Evolutionary conservation across 1,140 invertebrate species (phyloP).

Genomic region (Penaeus japonicus): DNA sequence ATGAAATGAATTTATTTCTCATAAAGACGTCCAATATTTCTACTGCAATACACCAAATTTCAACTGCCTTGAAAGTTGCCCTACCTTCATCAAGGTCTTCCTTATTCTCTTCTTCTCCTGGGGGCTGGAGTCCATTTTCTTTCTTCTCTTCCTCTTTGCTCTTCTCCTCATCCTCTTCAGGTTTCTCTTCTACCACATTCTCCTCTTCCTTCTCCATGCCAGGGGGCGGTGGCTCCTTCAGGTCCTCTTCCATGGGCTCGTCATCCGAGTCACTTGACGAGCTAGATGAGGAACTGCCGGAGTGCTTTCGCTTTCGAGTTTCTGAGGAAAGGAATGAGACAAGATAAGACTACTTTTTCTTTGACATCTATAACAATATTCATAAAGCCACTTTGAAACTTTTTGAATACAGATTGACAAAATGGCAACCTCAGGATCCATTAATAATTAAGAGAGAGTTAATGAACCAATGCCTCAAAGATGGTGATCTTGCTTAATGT

Average conservation of each 20-base stretch:
- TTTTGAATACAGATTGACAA: too few relatives aligned
- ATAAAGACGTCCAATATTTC: too few relatives aligned
- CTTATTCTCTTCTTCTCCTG: conserved; percentile 30
- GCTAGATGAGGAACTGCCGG: conserved; percentile 24
- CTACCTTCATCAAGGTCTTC: not conserved
- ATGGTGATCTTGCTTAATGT: not conserved
- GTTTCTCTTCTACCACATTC: conserved; percentile 59
- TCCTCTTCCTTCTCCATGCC: conserved; percentile 60
- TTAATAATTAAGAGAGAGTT: not conserved
- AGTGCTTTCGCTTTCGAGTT: not conserved
- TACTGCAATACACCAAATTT: too few relatives aligned
- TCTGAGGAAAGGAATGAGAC: too few relatives aligned
- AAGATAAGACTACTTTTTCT: too few relatives aligned
- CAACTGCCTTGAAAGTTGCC: too few relatives aligned
- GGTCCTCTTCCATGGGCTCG: conserved; percentile 60
- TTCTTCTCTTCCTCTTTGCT: conserved; percentile 35
- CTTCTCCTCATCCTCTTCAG: conserved; percentile 58
- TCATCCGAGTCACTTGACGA: conserved; percentile 62
- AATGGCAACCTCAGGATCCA: too few relatives aligned
- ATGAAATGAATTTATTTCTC: too few relatives aligned
- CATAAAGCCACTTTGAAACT: too few relatives aligned
- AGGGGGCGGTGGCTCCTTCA: conserved; percentile 62
- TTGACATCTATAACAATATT: too few relatives aligned
- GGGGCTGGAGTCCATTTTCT: conserved; percentile 1
- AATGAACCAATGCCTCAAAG: not conserved